Percentiles rank a stretch among this genome's conserved stretches.
phyloP scores from a whole-genome alignment of 2,888 invertebrate species.

The Liodrosophila aerea region DNA sequence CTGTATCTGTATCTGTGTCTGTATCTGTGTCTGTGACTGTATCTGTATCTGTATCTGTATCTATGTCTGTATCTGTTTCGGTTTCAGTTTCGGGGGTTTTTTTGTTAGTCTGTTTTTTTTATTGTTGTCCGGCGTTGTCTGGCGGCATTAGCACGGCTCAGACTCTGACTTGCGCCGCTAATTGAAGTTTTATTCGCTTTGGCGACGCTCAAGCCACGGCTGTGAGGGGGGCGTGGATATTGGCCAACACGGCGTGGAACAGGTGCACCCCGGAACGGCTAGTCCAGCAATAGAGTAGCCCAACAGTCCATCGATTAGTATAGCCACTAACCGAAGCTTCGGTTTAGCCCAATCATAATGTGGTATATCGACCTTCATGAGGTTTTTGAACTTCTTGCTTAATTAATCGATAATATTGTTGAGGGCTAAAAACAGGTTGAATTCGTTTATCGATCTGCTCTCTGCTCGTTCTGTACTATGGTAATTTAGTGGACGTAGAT shows the following conservation, averaged over 20 bases:
- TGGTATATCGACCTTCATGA: neutral
- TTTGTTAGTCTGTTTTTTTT: constrained; percentile 5
- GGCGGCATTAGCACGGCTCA: constrained; percentile 45
- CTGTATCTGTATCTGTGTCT: no score
- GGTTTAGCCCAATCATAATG: neutral
- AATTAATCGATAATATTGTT: no score
- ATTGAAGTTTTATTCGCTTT: constrained; percentile 60
- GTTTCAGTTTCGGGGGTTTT: constrained; percentile 38
- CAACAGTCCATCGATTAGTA: no score
- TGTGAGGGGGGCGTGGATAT: neutral
- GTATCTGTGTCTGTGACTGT: constrained; percentile 30
- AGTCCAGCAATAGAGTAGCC: constrained; percentile 2
- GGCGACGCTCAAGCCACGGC: constrained; percentile 1
- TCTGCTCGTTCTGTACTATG: no score
- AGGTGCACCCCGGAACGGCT: constrained; percentile 24
- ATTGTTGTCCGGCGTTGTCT: constrained; percentile 38
- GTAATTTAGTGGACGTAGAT: no score
- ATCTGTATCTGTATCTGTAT: constrained; percentile 19
- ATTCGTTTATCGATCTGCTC: no score
- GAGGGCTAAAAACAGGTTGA: no score
- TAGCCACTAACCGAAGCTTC: no score
- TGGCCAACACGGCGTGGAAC: neutral
- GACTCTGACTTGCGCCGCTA: constrained; percentile 67
- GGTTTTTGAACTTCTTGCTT: neutral
- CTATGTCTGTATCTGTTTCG: constrained; percentile 29